phyloP scores from a whole-genome alignment of 2,797 vertebrate genomes.

The Pseudomugil gertrudae region DNA sequence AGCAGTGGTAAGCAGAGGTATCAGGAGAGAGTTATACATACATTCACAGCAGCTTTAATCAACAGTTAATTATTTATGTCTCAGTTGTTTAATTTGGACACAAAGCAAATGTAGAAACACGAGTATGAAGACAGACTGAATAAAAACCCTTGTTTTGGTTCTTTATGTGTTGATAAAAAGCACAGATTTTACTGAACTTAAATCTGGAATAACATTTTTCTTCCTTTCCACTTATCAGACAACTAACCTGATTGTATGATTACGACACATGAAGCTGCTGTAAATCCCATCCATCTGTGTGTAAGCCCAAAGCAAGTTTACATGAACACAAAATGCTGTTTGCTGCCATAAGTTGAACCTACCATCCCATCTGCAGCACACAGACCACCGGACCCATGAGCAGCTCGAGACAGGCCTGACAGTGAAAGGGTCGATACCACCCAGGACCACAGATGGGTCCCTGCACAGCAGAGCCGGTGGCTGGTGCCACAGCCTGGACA shows the following conservation, averaged over 20 bases:
- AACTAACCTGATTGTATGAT: neutral
- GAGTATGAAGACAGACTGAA: neutral
- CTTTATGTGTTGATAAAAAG: neutral
- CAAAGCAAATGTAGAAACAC: constrained; percentile 1
- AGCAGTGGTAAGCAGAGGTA: too few relatives aligned
- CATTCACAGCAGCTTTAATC: neutral
- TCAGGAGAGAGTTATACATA: too few relatives aligned
- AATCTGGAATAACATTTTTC: neutral
- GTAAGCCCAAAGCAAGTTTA: constrained; percentile 15
- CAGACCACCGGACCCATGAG: constrained; percentile 52
- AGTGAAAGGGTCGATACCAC: constrained; percentile 62
- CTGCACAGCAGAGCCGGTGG: constrained; percentile 56
- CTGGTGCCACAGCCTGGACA: constrained; percentile 60
- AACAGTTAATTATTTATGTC: neutral
- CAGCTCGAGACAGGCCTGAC: constrained; percentile 51
- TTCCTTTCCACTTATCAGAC: neutral
- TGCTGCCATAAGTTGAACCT: constrained; percentile 44
- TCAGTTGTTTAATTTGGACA: neutral
- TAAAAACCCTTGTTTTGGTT: neutral
- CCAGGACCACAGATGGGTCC: constrained; percentile 76
- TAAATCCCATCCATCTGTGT: constrained; percentile 20
- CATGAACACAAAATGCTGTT: constrained; percentile 22
- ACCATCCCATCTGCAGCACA: constrained; percentile 62
- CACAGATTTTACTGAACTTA: neutral
- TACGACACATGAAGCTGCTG: neutral